Base-by-base conservation (phyloP, 2,113 vertebrate genomes). In the Pagrus major region DNA sequence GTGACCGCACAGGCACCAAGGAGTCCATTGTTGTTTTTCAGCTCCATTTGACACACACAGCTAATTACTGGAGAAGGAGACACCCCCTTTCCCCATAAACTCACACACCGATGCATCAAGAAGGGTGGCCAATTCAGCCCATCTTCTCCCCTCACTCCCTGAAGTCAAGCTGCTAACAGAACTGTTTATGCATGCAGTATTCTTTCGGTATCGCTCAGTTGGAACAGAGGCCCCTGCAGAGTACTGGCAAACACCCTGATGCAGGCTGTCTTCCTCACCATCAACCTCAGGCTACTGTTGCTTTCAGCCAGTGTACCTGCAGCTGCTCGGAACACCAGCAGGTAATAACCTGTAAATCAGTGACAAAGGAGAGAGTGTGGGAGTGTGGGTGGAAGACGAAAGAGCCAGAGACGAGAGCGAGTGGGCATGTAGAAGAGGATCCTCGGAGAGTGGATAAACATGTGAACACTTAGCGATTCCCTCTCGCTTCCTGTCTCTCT, bases 391-490 rank as follows among this genome's bases (percentile, higher is more conserved):
- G 90, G 88, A 84, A 83, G 75, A 88, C 84, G 85, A 88, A 84
- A 88, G 80, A 84, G 83, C 44, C 68, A 37, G 66, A 76, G 78
- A 87, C 46, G 52, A 81, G 84, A 88, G 89, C 20, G 81, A 83
- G 89, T 92, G 89, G 90, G 91, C 87, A 90, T 78, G 78, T 84
- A 86, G 84, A 71, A 85, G 84, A 87, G 82, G 47, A 51, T 91
- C 89, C 86, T 88, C 76, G 60, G 84, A 90, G 87, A 87, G 88
- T 65, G 80, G 90, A 89, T 87, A 85, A 90, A 93, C 90, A 92
- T 90, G 92, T 78, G 92, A 91, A 82, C 86, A 87, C 86, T 89
- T 88, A 87, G 78, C 39, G 6, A 79, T 72, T 81, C 84, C 61
- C 76, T 79, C 86, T 85, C 78, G 56, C 76, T 85, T 83, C 80